phyloP scores from a whole-genome alignment of 1,140 invertebrate genomes.

The Drosophila baimaii region DNA sequence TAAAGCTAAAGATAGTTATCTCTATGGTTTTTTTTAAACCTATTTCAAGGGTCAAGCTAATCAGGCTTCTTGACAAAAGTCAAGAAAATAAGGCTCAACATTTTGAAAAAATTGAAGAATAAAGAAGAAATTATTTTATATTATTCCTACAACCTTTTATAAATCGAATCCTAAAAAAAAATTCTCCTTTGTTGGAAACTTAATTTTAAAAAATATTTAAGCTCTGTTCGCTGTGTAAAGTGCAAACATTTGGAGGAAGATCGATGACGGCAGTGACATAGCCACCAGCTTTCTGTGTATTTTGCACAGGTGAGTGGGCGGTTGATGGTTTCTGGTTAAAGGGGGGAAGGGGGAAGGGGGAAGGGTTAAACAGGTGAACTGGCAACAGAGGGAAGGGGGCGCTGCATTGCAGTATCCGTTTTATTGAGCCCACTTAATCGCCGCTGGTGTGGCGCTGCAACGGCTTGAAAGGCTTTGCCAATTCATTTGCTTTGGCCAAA shows the following conservation, averaged over 20 bases:
- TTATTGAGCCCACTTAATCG: conserved; percentile 38
- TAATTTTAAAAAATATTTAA: no score
- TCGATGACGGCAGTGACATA: conserved; percentile 33
- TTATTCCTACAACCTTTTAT: no score
- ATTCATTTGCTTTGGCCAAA: conserved; percentile 50
- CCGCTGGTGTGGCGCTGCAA: conserved; percentile 27
- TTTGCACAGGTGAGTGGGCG: conserved; percentile 13
- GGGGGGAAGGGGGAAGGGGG: not conserved
- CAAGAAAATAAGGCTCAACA: no score
- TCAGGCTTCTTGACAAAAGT: no score
- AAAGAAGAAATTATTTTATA: no score
- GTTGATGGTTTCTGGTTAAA: not conserved
- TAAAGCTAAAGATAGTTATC: no score
- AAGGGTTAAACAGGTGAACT: not conserved
- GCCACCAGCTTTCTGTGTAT: conserved; percentile 6
- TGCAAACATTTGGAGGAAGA: conserved; percentile 12
- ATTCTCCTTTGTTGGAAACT: no score
- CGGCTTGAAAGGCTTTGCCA: conserved; percentile 46
- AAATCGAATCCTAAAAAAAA: no score
- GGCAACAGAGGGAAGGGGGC: not conserved
- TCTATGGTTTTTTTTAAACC: no score
- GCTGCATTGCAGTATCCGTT: conserved; percentile 17
- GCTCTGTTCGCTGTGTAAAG: conserved; percentile 1
- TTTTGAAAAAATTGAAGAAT: no score
- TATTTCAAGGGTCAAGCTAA: no score